phyloP scores from a whole-genome alignment of 2,113 vertebrate species.

The Sisor rabdophorus region DNA sequence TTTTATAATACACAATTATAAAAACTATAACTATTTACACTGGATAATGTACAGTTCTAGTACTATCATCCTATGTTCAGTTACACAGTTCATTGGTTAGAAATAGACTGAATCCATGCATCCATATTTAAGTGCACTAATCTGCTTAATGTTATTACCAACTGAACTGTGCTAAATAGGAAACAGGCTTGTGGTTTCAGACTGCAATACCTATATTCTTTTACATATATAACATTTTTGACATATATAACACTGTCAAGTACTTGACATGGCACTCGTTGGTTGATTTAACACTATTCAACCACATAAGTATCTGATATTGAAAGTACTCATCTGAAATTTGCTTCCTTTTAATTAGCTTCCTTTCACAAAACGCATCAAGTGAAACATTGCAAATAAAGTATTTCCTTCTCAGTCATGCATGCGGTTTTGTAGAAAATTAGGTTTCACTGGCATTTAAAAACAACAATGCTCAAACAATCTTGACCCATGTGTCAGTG shows the following conservation, averaged over 20 bases:
- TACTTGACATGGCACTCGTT: background rate
- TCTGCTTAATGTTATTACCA: background rate
- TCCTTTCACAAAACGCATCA: background rate
- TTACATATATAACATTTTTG: background rate
- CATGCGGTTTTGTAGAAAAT: background rate
- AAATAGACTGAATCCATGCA: conserved; percentile 14
- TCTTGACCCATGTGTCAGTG: conserved; percentile 9
- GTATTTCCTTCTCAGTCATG: background rate
- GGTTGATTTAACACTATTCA: background rate
- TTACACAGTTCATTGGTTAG: background rate
- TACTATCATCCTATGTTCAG: background rate
- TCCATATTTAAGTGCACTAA: background rate
- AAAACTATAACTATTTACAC: background rate
- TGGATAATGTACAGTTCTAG: background rate
- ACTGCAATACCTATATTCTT: background rate
- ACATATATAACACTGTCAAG: background rate
- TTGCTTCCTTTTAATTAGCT: background rate
- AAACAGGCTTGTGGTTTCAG: background rate
- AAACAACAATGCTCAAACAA: conserved; percentile 1
- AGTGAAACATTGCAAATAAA: background rate
- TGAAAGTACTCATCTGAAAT: background rate
- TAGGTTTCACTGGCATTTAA: background rate
- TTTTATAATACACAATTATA: too few species aligned
- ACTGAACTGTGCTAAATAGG: background rate
- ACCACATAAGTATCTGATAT: background rate